phyloP scores from a whole-genome alignment of 2,113 vertebrate genomes.

The Serinus canaria region DNA sequence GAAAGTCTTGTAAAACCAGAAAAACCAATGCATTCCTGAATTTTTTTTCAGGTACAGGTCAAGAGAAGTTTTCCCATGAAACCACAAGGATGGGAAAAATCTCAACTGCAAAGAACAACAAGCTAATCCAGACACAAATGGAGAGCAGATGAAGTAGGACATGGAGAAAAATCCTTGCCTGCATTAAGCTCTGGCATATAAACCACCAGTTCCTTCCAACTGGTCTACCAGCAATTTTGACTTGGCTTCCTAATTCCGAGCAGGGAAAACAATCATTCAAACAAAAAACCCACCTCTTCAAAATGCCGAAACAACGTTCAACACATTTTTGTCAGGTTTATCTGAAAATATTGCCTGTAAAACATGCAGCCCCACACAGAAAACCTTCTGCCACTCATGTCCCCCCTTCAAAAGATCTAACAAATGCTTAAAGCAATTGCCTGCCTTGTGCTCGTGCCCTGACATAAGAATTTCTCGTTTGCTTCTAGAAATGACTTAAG shows the following conservation, averaged over 20 bases:
- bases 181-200: not conserved
- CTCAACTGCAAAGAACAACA: not conserved
- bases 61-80: conserved; percentile 24
- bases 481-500: conserved; percentile 5
- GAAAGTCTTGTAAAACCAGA: not conserved
- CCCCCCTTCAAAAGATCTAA: not conserved
- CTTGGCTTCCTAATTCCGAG: not conserved
- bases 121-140: not conserved
- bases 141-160: not conserved
- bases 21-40: not conserved
- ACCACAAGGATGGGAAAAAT: not conserved
- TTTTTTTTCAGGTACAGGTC: conserved; percentile 2
- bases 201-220: not conserved
- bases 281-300: not conserved
- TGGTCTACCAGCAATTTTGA: not conserved
- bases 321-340: not conserved
- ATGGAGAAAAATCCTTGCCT: not conserved
- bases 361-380: not conserved
- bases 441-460: not conserved
- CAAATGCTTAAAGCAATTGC: not conserved
- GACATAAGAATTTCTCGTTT: not conserved
- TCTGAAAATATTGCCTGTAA: not conserved
- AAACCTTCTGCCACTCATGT: not conserved
- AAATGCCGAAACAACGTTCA: not conserved
- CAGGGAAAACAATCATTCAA: not conserved